Percentiles rank a stretch among this genome's conserved stretches.
Evolutionary conservation across 2,797 vertebrate species (phyloP).

Genomic region (Pipistrellus kuhlii): DNA sequence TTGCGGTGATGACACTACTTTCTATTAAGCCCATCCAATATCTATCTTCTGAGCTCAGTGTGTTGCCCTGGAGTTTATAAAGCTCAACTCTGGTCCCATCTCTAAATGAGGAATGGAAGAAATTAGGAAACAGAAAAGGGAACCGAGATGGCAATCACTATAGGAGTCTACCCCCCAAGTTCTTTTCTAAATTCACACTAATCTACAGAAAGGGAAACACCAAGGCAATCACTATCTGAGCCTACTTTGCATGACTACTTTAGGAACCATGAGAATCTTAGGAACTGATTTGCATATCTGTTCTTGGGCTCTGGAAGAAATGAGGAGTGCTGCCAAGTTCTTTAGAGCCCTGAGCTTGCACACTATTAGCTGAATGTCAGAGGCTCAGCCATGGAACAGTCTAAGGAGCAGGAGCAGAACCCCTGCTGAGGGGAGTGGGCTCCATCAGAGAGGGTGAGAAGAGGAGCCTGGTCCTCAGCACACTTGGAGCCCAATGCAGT

Average conservation of each 20-base stretch:
- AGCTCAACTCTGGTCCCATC: not conserved
- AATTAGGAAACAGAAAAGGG: not conserved
- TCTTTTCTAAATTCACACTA: not conserved
- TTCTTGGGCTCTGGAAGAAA: not conserved
- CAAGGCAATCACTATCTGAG: not conserved
- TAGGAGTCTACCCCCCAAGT: not conserved
- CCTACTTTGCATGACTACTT: not conserved
- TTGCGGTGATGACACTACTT: not conserved
- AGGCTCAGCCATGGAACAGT: fast-evolving
- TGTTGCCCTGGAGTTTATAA: not conserved
- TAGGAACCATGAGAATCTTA: not conserved
- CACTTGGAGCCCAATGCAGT: too few species aligned
- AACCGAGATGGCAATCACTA: not conserved
- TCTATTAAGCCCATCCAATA: not conserved
- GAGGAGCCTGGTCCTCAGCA: not conserved
- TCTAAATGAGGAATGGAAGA: not conserved
- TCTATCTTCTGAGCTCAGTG: not conserved
- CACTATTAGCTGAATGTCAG: too few species aligned
- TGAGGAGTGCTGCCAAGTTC: not conserved
- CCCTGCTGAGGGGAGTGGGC: not conserved
- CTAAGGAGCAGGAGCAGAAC: not conserved
- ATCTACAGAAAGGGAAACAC: not conserved
- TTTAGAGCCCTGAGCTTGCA: not conserved
- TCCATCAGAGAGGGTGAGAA: not conserved
- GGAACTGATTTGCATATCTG: not conserved